Conservation (phyloP, 2,888 invertebrate species). For the Andrena camellia region DNA sequence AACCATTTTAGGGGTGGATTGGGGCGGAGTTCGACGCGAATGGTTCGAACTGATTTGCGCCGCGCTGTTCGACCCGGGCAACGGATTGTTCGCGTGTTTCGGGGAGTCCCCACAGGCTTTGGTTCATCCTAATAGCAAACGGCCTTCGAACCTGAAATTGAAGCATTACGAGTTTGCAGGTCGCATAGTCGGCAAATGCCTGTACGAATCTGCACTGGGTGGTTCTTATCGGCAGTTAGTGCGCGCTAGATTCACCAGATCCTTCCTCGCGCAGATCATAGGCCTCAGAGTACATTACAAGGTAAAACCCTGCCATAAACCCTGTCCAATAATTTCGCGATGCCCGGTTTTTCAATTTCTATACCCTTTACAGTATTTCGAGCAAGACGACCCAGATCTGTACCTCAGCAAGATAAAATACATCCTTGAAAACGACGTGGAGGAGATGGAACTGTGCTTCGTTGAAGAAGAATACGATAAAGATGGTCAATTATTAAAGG, state of each 20-base stretch:
- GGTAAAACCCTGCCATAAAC: conserved; percentile 85
- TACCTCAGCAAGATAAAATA: conserved; percentile 97
- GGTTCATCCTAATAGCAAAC: conserved; percentile 94
- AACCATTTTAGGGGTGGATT: conserved; percentile 91
- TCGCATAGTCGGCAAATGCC: conserved; percentile 96
- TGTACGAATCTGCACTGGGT: conserved; percentile 96
- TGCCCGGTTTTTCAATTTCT: background rate
- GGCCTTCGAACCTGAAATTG: conserved; percentile 92
- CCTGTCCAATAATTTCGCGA: background rate
- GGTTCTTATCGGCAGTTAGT: conserved; percentile 95
- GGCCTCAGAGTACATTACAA: conserved; percentile 97
- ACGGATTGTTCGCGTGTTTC: conserved; percentile 94
- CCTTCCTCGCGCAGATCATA: conserved; percentile 97
- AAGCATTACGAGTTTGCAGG: conserved; percentile 97
- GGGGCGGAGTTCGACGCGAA: conserved; percentile 97
- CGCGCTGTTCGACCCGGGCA: conserved; percentile 93
- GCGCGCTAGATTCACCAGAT: conserved; percentile 95
- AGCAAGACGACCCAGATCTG: conserved; percentile 97
- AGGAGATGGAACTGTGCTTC: conserved; percentile 94
- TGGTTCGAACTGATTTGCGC: conserved; percentile 97
- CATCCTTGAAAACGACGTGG: conserved; percentile 95
- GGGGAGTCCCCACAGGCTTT: conserved; percentile 94
- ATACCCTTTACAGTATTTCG: conserved; percentile 93
- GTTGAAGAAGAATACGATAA: conserved; percentile 95
- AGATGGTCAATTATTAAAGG: conserved; percentile 91